A percentile compares a stretch with the other conserved stretches of the same genome.
Conservation (phyloP, 2,797 vertebrate species). For the Thripadectes ignobilis region DNA sequence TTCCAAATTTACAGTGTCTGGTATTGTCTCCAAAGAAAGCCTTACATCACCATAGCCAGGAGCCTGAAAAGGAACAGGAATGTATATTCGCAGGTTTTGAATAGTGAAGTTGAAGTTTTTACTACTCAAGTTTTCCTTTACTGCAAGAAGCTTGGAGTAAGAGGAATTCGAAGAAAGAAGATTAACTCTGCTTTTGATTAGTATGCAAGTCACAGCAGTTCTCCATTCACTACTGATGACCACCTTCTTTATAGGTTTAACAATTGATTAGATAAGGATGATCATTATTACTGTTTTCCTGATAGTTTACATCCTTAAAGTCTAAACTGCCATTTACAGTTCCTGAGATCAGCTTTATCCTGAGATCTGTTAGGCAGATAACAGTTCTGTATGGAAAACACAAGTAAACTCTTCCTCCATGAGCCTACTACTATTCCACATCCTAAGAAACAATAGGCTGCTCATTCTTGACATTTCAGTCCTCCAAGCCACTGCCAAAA, state of each 20-base stretch:
- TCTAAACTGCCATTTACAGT: neutral
- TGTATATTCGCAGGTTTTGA: neutral
- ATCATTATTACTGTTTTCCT: neutral
- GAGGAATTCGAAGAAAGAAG: neutral
- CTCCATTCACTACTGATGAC: neutral
- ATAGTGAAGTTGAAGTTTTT: neutral
- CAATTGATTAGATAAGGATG: neutral
- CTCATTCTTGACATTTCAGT: neutral
- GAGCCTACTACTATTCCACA: neutral
- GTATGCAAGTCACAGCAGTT: neutral
- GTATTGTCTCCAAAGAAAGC: constrained; percentile 92
- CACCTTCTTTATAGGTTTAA: neutral
- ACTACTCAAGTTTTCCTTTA: neutral
- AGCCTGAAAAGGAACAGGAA: constrained; percentile 79
- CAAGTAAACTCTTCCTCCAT: neutral
- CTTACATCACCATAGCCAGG: constrained; percentile 96
- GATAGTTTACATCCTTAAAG: neutral
- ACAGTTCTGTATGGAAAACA: accelerated
- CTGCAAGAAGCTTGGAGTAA: neutral
- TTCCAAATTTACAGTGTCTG: constrained; percentile 95
- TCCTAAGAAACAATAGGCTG: neutral
- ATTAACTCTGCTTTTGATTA: neutral
- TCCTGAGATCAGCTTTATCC: neutral
- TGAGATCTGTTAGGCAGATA: neutral
- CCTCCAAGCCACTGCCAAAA: neutral